Evolutionary conservation across 2,888 invertebrate species (phyloP), one percentile per base, ranked within the genome.

Genomic region (Spilarctia lutea): DNA sequence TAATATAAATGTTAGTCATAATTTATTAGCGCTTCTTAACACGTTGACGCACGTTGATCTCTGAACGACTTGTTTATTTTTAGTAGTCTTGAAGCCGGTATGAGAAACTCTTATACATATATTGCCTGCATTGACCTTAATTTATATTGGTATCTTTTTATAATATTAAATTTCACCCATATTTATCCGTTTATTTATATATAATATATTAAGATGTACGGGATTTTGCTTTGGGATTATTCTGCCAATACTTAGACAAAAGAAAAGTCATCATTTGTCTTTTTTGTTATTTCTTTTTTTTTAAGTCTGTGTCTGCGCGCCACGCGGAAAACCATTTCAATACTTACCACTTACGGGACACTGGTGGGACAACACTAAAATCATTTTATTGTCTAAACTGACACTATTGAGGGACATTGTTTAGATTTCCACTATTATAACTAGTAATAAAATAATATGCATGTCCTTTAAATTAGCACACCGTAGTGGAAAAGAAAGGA

Each of bases 31-130:
- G 30, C 60, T 60, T 60, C 16, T 60, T 60, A 13, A 27, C 60
- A 27, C 30, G 27, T 60, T 60, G 60, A 60, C 27, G 60, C 60
- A 60, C 60, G 20, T 70, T 72, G 42, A 67, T 27, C 68, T 39
- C 2, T 75, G 52, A 48, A 69, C 27, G 42, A 52, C 42, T 52
- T 65, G n/a, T 67, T 67, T 67, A 67, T n/a, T 67, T 67, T 45
- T 42, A 42, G 2, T 13, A 45, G 42, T n/a, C 42, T 45, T 27
- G 27, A 27, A 67, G 60, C 60, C 27, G 56, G 56, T 56, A n/a
- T 56, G 56, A 56, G 11, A 56, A 60, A 4, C 60, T 60, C 60
- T 30, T 67, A 27, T 67, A 33, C n/a, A n/a, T n/a, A 45, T 45
- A 67, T 67, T 6, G 67, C 45, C 27, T 42, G 42, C 27, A 39